Base-by-base conservation (phyloP, 2,113 vertebrate genomes). In the Helogale parvula region DNA sequence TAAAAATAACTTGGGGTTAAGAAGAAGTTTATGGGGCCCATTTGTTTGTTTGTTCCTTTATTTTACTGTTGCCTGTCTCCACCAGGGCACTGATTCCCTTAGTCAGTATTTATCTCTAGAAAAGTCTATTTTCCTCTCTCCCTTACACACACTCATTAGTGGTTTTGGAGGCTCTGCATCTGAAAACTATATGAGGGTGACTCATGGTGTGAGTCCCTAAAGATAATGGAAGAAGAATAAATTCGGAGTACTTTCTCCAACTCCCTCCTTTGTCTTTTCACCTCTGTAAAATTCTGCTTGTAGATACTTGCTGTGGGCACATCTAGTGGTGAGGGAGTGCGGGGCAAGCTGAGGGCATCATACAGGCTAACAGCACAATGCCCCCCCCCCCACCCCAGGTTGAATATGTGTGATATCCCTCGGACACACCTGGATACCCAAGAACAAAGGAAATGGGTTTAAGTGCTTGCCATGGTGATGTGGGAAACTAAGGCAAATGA, bases 121-220 rank as follows among this genome's bases (percentile, higher is more conserved):
- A 47, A 57, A 68, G 16, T 60, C n/a, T 90, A 19, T 93, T 96
- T 90, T 81, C 83, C 85, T 88, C n/a, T 82, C 4, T 82, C 38
- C 3, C 38, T 3, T 52, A 19, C 2, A 83, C 23, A 74, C 35
- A 23, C 52, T 68, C 7, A 0, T 77, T 35, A 88, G 29, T 69
- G 72, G 10, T 41, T 54, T 50, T 0, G 14, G 31, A 12, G 7
- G 9, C 2, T 81, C 10, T 93, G 12, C 92, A 31, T 88, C 52
- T 31, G 91, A 35, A 93, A 82, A 77, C 15, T 13, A 41, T 52
- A 2, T 85, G 71, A n/a, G 14, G 38, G 29, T 89, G 63, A 94
- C 31, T 80, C 71, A 35, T 25, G 23, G 3, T 21, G 7, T 86
- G 52, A 96, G 84, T 88, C 54, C 81, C 13, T 80, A 63, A 33